Percentiles rank a stretch among this genome's conserved stretches.
These are phyloP conservation scores for Scelioninae gen. 2 DNA, from an alignment of 2,888 invertebrate species.

Conservation along the genomic window DNA sequence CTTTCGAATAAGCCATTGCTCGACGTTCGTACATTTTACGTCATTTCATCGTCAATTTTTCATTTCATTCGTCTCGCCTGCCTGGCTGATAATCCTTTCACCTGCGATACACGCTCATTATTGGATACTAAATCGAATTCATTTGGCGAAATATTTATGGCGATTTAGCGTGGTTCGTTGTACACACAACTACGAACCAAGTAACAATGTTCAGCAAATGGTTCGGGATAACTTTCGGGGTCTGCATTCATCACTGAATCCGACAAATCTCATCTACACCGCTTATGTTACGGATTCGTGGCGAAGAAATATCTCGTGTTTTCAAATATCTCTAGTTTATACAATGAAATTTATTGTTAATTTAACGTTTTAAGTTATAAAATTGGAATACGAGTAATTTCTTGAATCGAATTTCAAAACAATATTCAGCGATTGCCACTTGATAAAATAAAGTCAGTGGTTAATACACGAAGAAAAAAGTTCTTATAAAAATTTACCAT, in stretches of 20 bases:
- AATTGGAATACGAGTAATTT: too few species aligned
- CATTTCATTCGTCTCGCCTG: constrained; percentile 16
- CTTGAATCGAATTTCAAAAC: too few species aligned
- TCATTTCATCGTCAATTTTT: constrained; percentile 12
- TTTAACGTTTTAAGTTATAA: too few species aligned
- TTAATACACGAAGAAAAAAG: too few species aligned
- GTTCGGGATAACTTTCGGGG: constrained; percentile 53
- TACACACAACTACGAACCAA: constrained; percentile 63
- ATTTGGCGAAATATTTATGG: constrained; percentile 73
- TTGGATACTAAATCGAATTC: constrained; percentile 71
- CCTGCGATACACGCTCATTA: constrained; percentile 68
- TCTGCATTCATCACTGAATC: constrained; percentile 55
- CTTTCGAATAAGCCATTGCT: too few species aligned
- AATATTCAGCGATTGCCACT: too few species aligned
- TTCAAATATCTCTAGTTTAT: constrained; percentile 43
- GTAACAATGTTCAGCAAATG: constrained; percentile 66
- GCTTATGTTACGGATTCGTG: constrained; percentile 30
- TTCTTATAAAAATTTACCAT: too few species aligned
- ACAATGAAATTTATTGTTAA: too few species aligned
- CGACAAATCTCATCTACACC: constrained; percentile 51
- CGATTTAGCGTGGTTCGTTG: constrained; percentile 62
- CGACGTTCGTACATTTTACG: too few species aligned
- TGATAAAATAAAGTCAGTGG: too few species aligned
- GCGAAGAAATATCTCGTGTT: constrained; percentile 53
- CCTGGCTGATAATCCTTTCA: too few species aligned